Conservation (phyloP, 2,113 vertebrate species). For the Mohoua ochrocephala region DNA sequence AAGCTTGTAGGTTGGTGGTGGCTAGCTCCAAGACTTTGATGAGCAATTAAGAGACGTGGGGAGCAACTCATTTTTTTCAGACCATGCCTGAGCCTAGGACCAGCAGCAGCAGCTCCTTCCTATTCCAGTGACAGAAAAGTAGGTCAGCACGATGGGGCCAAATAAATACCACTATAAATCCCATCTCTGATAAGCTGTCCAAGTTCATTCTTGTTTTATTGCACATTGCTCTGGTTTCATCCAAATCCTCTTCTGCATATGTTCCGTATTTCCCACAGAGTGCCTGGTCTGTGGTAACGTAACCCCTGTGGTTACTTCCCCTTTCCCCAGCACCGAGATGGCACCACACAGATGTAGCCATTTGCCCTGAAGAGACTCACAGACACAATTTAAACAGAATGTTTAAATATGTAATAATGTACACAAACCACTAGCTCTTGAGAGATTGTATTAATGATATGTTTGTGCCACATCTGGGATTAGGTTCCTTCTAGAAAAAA, state of each 20-base stretch:
- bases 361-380: not conserved
- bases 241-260: not conserved
- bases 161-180: not conserved
- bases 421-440: not conserved
- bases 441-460: not conserved
- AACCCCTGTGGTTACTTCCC: not conserved
- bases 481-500: not conserved
- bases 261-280: not conserved
- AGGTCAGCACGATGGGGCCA: not conserved
- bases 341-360: not conserved
- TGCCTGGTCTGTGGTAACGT: not conserved
- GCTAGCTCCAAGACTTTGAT: not conserved
- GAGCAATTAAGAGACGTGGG: not conserved
- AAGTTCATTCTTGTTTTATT: slow-evolving; percentile 26
- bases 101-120: not conserved
- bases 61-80: not conserved
- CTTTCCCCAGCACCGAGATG: not conserved
- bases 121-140: not conserved
- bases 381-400: not conserved
- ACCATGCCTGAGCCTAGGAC: rapidly evolving
- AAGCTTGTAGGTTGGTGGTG: not conserved
- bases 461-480: not conserved
- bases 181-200: not conserved
- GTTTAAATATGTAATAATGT: not conserved
- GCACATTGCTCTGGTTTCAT: slow-evolving; percentile 1